Evolutionary conservation across 2,113 vertebrate genomes (phyloP).

Genomic region (Saguinus imperator): DNA sequence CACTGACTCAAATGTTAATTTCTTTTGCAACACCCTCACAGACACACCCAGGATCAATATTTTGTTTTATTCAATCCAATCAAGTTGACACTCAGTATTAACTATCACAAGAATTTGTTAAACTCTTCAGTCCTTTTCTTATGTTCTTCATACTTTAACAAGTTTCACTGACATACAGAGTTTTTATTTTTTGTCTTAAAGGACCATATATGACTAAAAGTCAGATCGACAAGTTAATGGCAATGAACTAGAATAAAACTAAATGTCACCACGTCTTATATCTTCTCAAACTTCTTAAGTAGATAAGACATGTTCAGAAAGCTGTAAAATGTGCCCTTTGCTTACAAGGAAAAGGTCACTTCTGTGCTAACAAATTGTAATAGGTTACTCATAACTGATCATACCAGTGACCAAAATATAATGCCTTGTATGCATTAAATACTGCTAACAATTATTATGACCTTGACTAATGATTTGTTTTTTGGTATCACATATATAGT

Average conservation of each 20-base stretch:
- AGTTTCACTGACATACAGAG: not conserved
- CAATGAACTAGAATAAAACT: constrained; percentile 85
- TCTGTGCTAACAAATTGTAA: constrained; percentile 83
- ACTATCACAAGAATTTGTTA: not conserved
- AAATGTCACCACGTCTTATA: constrained; percentile 86
- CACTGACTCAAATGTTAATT: too few relatives aligned
- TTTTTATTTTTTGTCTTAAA: constrained; percentile 66
- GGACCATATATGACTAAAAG: constrained; percentile 53
- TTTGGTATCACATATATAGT: not conserved
- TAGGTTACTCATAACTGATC: constrained; percentile 84
- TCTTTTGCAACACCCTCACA: too few relatives aligned
- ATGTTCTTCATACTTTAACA: not conserved
- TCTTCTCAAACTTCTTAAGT: constrained; percentile 81
- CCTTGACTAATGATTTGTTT: not conserved
- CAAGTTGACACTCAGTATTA: too few relatives aligned
- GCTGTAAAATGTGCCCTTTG: constrained; percentile 87
- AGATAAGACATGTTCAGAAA: constrained; percentile 85
- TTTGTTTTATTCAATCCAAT: too few relatives aligned
- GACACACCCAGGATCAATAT: too few relatives aligned
- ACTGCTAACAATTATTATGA: constrained; percentile 65
- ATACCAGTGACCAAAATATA: constrained; percentile 79
- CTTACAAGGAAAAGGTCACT: constrained; percentile 84
- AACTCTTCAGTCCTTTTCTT: not conserved
- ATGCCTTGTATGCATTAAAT: constrained; percentile 77
- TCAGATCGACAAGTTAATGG: constrained; percentile 81